Percentiles rank a stretch among this genome's conserved stretches.
phyloP scores from a whole-genome alignment of 2,797 vertebrate genomes.

The Prunella strophiata region DNA sequence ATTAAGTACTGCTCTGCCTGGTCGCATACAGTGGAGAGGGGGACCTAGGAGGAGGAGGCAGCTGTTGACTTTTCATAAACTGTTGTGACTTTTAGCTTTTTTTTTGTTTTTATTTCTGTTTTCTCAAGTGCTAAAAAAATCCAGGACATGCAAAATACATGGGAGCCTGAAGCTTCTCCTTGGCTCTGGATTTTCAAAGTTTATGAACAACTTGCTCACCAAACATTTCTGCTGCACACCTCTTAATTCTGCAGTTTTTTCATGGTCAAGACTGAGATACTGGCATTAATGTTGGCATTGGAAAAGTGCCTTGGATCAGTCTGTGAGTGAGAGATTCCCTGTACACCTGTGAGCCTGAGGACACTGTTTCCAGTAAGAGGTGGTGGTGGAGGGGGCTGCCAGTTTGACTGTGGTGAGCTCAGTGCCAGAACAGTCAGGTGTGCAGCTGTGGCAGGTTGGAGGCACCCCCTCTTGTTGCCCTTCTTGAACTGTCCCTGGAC shows the following conservation, averaged over 20 bases:
- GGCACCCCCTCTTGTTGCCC: neutral
- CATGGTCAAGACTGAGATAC: neutral
- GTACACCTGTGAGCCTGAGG: neutral
- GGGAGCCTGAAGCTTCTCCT: neutral
- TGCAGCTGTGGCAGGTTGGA: neutral
- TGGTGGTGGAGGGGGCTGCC: neutral
- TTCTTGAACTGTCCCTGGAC: neutral
- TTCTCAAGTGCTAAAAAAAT: neutral
- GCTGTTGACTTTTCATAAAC: neutral
- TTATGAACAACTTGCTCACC: neutral
- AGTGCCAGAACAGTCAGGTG: neutral
- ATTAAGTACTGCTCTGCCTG: neutral
- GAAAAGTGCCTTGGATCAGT: neutral
- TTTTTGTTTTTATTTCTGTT: neutral
- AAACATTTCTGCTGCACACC: neutral
- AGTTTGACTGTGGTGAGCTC: neutral
- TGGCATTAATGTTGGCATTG: neutral
- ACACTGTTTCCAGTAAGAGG: neutral
- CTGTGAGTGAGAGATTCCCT: neutral
- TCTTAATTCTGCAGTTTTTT: neutral
- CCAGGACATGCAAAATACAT: neutral
- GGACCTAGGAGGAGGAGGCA: neutral
- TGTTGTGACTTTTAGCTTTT: neutral
- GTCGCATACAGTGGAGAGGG: rapidly evolving
- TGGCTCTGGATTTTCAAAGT: neutral